A percentile compares a stretch with the other conserved stretches of the same genome.
These are phyloP conservation scores for Elegia similella DNA, from an alignment of 2,888 invertebrate genomes.

Conservation along the genomic window DNA sequence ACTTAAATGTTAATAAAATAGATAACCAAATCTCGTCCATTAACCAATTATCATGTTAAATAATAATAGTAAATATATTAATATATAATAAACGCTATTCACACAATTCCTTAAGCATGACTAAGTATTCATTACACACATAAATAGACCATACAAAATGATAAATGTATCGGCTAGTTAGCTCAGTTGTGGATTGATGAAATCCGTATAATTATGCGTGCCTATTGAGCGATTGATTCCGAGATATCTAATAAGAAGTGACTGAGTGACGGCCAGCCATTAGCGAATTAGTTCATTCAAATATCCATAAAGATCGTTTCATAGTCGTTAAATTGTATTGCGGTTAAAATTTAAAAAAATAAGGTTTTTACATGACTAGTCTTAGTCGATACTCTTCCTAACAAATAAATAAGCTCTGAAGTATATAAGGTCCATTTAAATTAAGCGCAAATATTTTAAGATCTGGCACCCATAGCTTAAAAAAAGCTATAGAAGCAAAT, in stretches of 20 bases:
- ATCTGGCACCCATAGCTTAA: too few species aligned
- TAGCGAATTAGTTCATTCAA: slow-evolving; percentile 5
- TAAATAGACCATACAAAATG: slow-evolving; percentile 11
- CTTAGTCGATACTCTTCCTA: too few species aligned
- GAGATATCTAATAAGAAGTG: slow-evolving; percentile 13
- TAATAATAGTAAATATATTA: neutral
- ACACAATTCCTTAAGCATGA: slow-evolving; percentile 1
- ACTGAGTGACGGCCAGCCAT: slow-evolving; percentile 12
- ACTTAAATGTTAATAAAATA: too few species aligned
- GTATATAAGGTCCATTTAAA: too few species aligned
- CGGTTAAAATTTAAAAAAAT: too few species aligned
- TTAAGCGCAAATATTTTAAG: too few species aligned
- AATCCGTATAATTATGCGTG: slow-evolving; percentile 5
- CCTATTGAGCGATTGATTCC: slow-evolving; percentile 11
- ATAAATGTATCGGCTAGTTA: slow-evolving; percentile 11
- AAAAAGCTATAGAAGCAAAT: too few species aligned
- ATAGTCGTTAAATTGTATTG: neutral
- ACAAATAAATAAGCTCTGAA: too few species aligned
- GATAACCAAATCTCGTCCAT: too few species aligned
- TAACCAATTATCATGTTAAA: neutral
- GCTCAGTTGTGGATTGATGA: slow-evolving; percentile 9
- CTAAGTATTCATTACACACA: slow-evolving; percentile 2
- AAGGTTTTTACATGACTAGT: too few species aligned
- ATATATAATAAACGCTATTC: neutral
- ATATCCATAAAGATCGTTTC: neutral